These are phyloP conservation scores for Antennarius maculatus DNA, from an alignment of 2,797 vertebrate genomes.

Conservation along the genomic window DNA sequence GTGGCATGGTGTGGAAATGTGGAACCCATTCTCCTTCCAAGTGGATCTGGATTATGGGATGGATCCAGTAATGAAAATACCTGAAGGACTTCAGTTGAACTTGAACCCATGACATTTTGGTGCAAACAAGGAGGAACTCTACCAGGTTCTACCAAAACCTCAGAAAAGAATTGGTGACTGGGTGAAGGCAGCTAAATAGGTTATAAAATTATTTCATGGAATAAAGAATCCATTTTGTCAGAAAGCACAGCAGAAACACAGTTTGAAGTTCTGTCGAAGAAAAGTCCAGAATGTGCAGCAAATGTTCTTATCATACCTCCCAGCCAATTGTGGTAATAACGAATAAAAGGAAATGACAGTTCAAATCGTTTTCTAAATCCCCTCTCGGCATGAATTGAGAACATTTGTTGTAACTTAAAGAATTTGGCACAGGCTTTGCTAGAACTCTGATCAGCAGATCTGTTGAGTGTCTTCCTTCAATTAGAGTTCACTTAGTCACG, in stretches of 20 bases:
- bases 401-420: constrained; percentile 39
- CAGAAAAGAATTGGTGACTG: too few species aligned
- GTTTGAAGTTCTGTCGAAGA: constrained; percentile 15
- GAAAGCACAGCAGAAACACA: not conserved
- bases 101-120: too few species aligned
- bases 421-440: constrained; percentile 45
- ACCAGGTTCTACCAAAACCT: too few species aligned
- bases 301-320: constrained; percentile 44
- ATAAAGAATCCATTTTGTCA: not conserved
- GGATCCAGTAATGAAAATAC: too few species aligned
- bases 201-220: not conserved
- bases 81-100: too few species aligned
- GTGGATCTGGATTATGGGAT: too few species aligned
- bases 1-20: too few species aligned
- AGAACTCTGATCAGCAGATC: constrained; percentile 38
- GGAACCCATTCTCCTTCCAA: too few species aligned
- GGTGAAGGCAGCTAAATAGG: not conserved
- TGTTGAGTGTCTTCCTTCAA: constrained; percentile 49
- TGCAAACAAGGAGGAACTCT: too few species aligned
- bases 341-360: constrained; percentile 48
- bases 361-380: constrained; percentile 34
- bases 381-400: constrained; percentile 52
- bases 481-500: constrained; percentile 52
- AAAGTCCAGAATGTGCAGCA: constrained; percentile 12
- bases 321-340: constrained; percentile 37